Conservation (phyloP, 1,140 invertebrate species). For the Drosophila jambulina region DNA sequence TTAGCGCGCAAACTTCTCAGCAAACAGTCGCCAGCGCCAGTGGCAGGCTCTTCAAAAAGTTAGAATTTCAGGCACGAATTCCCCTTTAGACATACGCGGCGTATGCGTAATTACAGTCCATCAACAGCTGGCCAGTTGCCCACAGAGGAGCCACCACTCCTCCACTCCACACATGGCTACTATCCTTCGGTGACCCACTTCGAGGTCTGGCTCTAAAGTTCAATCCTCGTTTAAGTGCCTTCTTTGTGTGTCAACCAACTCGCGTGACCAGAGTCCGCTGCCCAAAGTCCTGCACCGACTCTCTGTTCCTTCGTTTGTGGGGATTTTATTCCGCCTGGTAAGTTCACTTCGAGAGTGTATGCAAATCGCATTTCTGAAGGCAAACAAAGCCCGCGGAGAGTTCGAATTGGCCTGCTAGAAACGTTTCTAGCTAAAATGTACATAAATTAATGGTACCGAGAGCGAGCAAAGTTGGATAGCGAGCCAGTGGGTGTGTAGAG, state of each 20-base stretch:
- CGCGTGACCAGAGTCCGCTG: conserved; percentile 43
- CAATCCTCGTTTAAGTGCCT: conserved; percentile 46
- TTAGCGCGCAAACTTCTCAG: conserved; percentile 74
- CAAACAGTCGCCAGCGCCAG: conserved; percentile 62
- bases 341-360: conserved; percentile 33
- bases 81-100: conserved; percentile 45
- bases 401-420: conserved; percentile 45
- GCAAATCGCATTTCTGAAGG: conserved; percentile 33
- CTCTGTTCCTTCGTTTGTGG: background rate
- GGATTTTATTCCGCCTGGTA: conserved; percentile 12
- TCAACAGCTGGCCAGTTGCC: conserved; percentile 54
- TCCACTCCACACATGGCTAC: conserved; percentile 4
- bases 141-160: conserved; percentile 26
- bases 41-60: conserved; percentile 18
- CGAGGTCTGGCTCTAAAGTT: conserved; percentile 52
- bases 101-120: conserved; percentile 68
- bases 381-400: conserved; percentile 30
- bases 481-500: conserved; percentile 4
- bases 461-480: background rate
- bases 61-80: conserved; percentile 4
- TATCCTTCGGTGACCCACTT: conserved; percentile 54
- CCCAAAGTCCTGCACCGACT: conserved; percentile 5
- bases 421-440: conserved; percentile 54
- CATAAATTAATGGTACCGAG: conserved; percentile 62
- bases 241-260: conserved; percentile 74